These are phyloP conservation scores for Ceratina japonica DNA, from an alignment of 1,140 invertebrate genomes.

Conservation along the genomic window DNA sequence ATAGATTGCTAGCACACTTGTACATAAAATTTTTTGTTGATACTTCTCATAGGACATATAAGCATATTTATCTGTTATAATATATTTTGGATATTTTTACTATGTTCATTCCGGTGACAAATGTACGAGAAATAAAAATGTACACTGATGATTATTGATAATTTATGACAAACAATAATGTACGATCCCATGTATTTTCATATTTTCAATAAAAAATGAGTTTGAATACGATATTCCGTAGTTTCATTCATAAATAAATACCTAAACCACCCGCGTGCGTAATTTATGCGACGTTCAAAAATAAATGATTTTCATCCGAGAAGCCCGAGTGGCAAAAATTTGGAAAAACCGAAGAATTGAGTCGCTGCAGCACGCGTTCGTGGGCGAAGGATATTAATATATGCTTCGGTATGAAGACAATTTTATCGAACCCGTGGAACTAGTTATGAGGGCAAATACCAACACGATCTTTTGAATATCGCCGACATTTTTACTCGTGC, in stretches of 20 bases:
- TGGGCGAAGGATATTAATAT: constrained; percentile 49
- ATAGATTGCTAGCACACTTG: not conserved
- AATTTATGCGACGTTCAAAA: too few species aligned
- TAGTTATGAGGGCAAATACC: constrained; percentile 58
- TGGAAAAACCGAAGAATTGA: not conserved
- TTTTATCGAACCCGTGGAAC: constrained; percentile 46
- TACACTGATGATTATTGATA: constrained; percentile 12
- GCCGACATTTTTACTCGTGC: constrained; percentile 25
- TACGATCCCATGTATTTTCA: constrained; percentile 8
- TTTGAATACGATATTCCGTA: not conserved
- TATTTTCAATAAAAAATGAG: not conserved
- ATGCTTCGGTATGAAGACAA: constrained; percentile 45
- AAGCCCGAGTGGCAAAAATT: not conserved
- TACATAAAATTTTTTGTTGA: not conserved
- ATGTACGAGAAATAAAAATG: constrained; percentile 7
- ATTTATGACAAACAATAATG: not conserved
- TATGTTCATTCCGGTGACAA: not conserved
- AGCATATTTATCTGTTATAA: constrained; percentile 8
- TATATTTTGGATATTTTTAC: constrained; percentile 27
- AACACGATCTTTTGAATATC: constrained; percentile 37
- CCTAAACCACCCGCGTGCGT: not conserved
- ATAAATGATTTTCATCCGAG: not conserved
- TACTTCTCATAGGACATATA: not conserved
- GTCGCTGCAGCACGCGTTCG: constrained; percentile 17
- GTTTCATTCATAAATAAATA: constrained; percentile 2